Evolutionary conservation across 2,888 invertebrate species (phyloP), one percentile per base, ranked within the genome.

Genomic region (Pecten maximus): DNA sequence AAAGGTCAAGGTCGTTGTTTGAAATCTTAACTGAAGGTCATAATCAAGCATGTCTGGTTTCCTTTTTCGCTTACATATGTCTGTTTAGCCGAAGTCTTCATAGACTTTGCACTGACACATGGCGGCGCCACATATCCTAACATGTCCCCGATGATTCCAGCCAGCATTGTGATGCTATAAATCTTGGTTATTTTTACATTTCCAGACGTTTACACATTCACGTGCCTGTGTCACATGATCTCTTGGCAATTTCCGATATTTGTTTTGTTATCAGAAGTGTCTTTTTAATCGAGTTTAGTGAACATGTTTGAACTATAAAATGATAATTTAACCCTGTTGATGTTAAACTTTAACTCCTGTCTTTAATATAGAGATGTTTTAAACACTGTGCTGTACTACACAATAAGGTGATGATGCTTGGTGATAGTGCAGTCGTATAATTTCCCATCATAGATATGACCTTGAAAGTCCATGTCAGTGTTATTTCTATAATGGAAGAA

Each of bases 11-110:
- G 74, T 74, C 35, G 35, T 8, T 35, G 10, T 74, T 74, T 74
- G 35, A 74, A 74, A 74, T n/a, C 60, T n/a, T 60, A 60, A 60
- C 60, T 60, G 23, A 60, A 60, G 60, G 74, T 74, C 74, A 6
- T 35, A 10, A 3, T 74, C 35, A 74, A 74, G 74, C 74, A 74
- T 74, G 74, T 35, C 74, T 74, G 74, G 35, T 74, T 74, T 74
- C 74, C 35, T 74, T 74, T 74, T 35, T 74, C 60, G 6, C 74
- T 6, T 74, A 74, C 35, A 74, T 35, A 74, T 74, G 74, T 74
- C 74, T 28, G 54, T 54, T 54, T 19, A 74, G 16, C 10, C 4
- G 28, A 74, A 74, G 35, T 35, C 35, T 35, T 35, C 35, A 35
- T 74, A 28, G 74, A 35, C 28, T 74, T 0, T 74, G 12, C 74